Conservation (phyloP, 2,797 vertebrate species). For the Acipenser ruthenus region DNA sequence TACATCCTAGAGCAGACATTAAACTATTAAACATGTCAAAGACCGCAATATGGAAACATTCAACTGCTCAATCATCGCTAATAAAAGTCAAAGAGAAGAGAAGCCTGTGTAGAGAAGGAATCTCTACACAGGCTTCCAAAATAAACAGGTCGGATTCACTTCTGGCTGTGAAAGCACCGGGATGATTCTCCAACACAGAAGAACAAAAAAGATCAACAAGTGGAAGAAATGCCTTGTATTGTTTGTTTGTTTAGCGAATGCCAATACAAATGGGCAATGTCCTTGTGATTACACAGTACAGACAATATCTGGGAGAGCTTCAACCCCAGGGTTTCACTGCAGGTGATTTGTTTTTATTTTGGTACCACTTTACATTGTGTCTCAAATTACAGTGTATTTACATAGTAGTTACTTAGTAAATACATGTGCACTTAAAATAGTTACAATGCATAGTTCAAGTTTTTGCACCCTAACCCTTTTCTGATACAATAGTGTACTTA, state of each 20-base stretch:
- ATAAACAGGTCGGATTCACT: conserved; percentile 46
- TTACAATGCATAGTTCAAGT: too few relatives aligned
- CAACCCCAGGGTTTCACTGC: too few relatives aligned
- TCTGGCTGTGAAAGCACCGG: conserved; percentile 33
- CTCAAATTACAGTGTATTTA: too few relatives aligned
- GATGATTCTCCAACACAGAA: conserved; percentile 14
- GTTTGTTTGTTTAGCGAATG: not conserved
- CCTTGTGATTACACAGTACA: not conserved
- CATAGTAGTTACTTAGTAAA: too few relatives aligned
- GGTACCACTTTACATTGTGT: too few relatives aligned
- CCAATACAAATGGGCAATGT: conserved; percentile 6
- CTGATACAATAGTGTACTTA: too few relatives aligned
- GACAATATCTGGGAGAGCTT: too few relatives aligned
- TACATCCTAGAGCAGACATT: conserved; percentile 20
- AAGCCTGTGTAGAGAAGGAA: too few relatives aligned
- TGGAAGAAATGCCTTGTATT: conserved; percentile 7
- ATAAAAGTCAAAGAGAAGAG: too few relatives aligned
- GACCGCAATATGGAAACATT: conserved; percentile 16
- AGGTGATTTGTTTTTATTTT: too few relatives aligned
- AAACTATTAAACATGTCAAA: conserved; percentile 23
- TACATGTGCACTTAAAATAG: too few relatives aligned
- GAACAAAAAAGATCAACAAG: conserved; percentile 14
- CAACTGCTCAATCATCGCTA: conserved; percentile 22
- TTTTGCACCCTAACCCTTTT: too few relatives aligned
- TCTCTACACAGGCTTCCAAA: conserved; percentile 37